These are phyloP conservation scores for Clusia tigrina DNA, from an alignment of 2,888 invertebrate species.

Conservation along the genomic window DNA sequence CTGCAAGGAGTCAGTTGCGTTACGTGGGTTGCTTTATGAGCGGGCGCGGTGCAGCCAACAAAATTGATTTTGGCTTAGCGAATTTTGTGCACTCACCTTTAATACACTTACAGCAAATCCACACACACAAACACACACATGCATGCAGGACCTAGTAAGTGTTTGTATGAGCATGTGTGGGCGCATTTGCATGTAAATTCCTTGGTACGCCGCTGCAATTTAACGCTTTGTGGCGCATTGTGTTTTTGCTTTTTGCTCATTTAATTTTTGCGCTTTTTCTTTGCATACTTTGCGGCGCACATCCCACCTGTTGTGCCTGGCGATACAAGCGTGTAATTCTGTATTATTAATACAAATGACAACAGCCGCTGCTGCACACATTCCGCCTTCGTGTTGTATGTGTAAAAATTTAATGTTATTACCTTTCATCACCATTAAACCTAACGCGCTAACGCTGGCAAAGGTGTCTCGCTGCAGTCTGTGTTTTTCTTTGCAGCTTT, in stretches of 20 bases:
- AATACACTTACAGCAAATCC: not conserved
- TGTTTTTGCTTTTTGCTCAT: not conserved
- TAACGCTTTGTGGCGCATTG: slow-evolving; percentile 22
- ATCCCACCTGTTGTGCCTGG: not conserved
- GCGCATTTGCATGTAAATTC: slow-evolving; percentile 37
- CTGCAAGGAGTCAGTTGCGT: not conserved
- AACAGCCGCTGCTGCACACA: not conserved
- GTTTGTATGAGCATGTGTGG: slow-evolving; percentile 6
- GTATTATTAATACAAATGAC: slow-evolving; percentile 6
- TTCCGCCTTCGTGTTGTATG: not conserved
- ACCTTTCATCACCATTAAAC: slow-evolving; percentile 39
- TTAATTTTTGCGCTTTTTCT: not conserved
- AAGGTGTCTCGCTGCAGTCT: not conserved
- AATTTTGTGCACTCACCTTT: not conserved
- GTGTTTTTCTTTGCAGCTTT: not conserved
- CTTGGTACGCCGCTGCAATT: slow-evolving; percentile 39
- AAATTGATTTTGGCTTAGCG: not conserved
- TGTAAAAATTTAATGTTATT: slow-evolving; percentile 34
- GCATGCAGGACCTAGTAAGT: not conserved
- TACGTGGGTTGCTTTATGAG: not conserved
- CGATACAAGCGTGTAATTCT: not conserved
- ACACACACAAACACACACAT: not conserved
- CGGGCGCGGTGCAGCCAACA: not conserved
- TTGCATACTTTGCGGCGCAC: slow-evolving; percentile 3
- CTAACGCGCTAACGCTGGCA: slow-evolving; percentile 24